Conservation (phyloP, 2,888 invertebrate species). For the Macaria liturata region DNA sequence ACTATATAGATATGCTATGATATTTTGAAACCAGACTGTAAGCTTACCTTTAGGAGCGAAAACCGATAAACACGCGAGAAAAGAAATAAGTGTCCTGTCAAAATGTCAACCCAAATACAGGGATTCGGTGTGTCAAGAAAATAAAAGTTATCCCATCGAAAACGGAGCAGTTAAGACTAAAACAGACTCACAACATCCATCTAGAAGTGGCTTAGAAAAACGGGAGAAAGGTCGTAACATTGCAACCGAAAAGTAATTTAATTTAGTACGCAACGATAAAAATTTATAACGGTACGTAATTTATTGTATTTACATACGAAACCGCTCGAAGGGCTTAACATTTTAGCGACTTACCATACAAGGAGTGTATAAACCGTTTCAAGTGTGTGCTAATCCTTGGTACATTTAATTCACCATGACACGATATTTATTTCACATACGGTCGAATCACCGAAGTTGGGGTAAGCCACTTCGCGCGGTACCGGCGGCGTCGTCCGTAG, state of each 20-base stretch:
- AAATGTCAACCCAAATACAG: constrained; percentile 48
- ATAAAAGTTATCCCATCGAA: constrained; percentile 40
- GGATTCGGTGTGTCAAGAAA: constrained; percentile 40
- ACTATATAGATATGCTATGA: constrained; percentile 4
- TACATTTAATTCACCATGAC: constrained; percentile 51
- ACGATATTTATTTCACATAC: constrained; percentile 49
- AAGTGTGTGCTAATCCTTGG: constrained; percentile 49
- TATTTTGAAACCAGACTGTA: constrained; percentile 11
- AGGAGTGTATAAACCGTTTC: constrained; percentile 43
- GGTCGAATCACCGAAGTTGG: constrained; percentile 47
- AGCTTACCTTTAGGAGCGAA: constrained; percentile 23
- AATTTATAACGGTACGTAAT: constrained; percentile 26
- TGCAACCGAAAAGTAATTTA: constrained; percentile 17
- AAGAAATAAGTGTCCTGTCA: constrained; percentile 46
- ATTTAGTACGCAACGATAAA: constrained; percentile 20
- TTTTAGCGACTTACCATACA: constrained; percentile 63
- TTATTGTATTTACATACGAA: constrained; percentile 29
- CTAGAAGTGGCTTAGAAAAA: constrained; percentile 4
- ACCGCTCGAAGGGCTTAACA: constrained; percentile 19
- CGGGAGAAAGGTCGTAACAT: constrained; percentile 8
- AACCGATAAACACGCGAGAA: constrained; percentile 33
- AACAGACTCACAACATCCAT: not conserved
- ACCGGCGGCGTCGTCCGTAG: constrained; percentile 49
- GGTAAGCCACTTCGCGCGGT: constrained; percentile 48
- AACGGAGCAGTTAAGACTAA: constrained; percentile 12